Percentiles rank a stretch among this genome's conserved stretches.
Evolutionary conservation across 1,140 invertebrate genomes (phyloP).

Genomic region (Zaprionus tsacasi): DNA sequence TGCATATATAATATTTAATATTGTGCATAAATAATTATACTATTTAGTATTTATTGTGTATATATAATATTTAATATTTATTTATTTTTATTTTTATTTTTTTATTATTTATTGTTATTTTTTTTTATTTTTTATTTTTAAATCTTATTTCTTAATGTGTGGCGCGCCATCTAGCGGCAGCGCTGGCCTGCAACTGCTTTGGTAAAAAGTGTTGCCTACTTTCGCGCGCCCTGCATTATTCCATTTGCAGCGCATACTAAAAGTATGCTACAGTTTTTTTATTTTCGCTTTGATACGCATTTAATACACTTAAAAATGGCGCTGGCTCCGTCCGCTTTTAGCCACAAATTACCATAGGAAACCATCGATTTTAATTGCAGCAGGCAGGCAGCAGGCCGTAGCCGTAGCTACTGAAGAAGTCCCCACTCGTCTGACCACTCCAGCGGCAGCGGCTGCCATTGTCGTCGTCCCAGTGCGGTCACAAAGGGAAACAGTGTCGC

Average conservation of each 20-base stretch:
- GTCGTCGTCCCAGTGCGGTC: constrained; percentile 47
- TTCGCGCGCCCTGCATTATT: background rate
- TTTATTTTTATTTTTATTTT: background rate
- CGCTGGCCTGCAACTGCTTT: background rate
- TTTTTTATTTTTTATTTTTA: no score
- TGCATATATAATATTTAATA: background rate
- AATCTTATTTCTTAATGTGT: no score
- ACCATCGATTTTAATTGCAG: constrained; percentile 35
- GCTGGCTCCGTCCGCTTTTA: no score
- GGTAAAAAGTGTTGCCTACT: background rate
- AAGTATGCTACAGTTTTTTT: background rate
- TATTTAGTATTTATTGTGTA: no score
- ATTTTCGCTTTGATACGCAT: background rate
- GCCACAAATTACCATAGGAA: constrained; percentile 1
- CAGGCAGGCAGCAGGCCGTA: background rate
- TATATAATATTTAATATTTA: background rate
- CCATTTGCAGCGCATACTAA: background rate
- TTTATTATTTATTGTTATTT: no score
- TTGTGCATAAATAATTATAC: no score
- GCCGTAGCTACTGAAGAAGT: constrained; percentile 24
- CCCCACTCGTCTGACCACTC: constrained; percentile 8
- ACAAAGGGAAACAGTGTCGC: constrained; percentile 57
- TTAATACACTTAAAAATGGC: constrained; percentile 1
- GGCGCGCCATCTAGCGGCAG: background rate
- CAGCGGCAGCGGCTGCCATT: constrained; percentile 20